Percentiles rank a stretch among this genome's conserved stretches.
These are phyloP conservation scores for Thalassarche chlororhynchos DNA, from an alignment of 2,113 vertebrate species.

Conservation along the genomic window DNA sequence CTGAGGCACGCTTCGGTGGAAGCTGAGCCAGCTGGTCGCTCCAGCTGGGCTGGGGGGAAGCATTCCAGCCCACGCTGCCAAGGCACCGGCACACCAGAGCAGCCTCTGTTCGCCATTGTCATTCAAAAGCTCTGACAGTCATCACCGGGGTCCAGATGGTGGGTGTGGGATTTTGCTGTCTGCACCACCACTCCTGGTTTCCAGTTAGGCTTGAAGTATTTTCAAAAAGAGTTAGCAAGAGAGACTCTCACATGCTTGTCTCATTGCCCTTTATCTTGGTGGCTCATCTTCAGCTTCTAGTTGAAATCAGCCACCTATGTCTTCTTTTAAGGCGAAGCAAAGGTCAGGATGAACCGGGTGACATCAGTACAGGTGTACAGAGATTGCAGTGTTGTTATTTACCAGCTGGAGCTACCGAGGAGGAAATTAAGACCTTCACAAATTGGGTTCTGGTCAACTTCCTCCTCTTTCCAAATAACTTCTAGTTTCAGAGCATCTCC, in stretches of 20 bases:
- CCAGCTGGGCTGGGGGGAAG: too few species aligned
- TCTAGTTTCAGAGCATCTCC: neutral
- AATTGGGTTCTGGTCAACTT: neutral
- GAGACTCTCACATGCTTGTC: neutral
- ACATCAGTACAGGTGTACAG: neutral
- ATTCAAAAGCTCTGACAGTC: neutral
- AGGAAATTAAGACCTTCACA: neutral
- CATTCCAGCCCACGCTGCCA: accelerated
- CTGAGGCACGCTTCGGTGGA: neutral
- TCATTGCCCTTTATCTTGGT: neutral
- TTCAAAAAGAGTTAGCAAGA: neutral
- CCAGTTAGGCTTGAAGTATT: neutral
- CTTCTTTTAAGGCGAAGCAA: neutral
- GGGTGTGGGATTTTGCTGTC: neutral
- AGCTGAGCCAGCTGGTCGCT: neutral
- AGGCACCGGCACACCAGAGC: neutral
- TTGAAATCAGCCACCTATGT: neutral
- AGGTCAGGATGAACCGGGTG: neutral
- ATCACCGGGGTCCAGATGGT: neutral
- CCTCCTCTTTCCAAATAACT: neutral
- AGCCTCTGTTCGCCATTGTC: accelerated
- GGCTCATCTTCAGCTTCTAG: neutral
- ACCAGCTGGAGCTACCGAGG: neutral
- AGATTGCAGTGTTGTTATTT: neutral
- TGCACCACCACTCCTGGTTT: neutral